Base-by-base conservation (phyloP, 2,888 invertebrate species). In the Drosophila acutilabella region DNA sequence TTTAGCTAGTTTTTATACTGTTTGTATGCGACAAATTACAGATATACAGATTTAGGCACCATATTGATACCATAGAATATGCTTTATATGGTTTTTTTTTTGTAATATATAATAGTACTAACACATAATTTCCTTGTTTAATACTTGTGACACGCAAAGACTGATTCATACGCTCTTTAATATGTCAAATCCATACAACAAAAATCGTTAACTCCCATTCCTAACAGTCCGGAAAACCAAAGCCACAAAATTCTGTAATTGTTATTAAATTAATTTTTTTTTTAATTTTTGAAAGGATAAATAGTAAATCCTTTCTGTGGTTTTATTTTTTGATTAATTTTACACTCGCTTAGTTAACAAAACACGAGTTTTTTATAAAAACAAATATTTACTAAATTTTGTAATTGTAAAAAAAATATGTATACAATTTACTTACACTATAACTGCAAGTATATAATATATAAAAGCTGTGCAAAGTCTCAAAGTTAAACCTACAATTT, bases 61-160 rank as follows among this genome's bases (percentile, higher is more conserved):
- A 50, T 44, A 41, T 30, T 40, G n/a, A 23, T 16, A 38, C 23
- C 40, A 38, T 54, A 41, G 41, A 8, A 26, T 52, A 54, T 64
- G 52, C 36, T 54, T 75, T 67, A 51, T 62, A 54, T 74, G 20
- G 33, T 50, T 61, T 73, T 44, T 50, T 61, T 73, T 44, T 64
- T 45, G 52, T 70, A 54, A 71, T 54, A 71, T 64, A 69, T 50
- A 68, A 61, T 62, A 75, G 57, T 67, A 60, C 71, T 68, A 67
- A 69, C 52, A 53, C 69, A 78, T 71, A 61, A 71, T 70, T 75
- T 75, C 58, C 60, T 74, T 77, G 64, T 78, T 82, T 73, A 70
- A 80, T 82, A 86, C 78, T 82, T 84, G 79, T 81, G 86, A 86
- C 88, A 82, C 74, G 81, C 82, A 89, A 89, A 88, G 88, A 88